phyloP scores from a whole-genome alignment of 2,888 invertebrate species.

The Plusia festucae region DNA sequence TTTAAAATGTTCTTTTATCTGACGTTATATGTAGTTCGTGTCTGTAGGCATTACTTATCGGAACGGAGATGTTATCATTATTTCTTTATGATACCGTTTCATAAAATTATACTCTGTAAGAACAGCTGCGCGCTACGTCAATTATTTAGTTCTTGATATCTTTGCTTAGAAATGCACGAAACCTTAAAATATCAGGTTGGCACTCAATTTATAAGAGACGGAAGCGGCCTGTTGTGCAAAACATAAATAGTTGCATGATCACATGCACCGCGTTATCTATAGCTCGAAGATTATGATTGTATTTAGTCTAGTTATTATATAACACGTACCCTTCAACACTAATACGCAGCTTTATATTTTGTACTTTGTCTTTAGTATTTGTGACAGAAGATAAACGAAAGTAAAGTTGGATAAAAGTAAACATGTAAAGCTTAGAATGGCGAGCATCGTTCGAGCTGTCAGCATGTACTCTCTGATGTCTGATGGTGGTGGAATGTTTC shows the following conservation, averaged over 20 bases:
- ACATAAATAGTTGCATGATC: neutral
- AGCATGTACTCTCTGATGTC: constrained; percentile 6
- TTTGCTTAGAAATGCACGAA: neutral
- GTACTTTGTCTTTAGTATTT: neutral
- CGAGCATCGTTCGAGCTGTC: constrained; percentile 2
- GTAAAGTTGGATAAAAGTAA: neutral
- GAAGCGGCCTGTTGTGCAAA: neutral
- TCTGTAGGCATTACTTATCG: constrained; percentile 12
- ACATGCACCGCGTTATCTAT: neutral
- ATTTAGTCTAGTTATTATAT: neutral
- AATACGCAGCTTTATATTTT: neutral
- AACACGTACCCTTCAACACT: neutral
- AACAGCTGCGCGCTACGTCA: neutral
- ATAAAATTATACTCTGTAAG: constrained; percentile 18
- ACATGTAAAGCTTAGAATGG: neutral
- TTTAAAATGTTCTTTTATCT: constrained; percentile 12
- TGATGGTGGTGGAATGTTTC: constrained; percentile 46
- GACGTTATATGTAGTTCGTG: neutral
- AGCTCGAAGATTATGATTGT: neutral
- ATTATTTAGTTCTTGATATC: neutral
- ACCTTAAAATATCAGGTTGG: neutral
- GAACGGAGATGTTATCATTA: constrained; percentile 16
- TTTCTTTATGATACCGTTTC: constrained; percentile 24
- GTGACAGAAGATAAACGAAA: neutral
- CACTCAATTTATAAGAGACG: neutral